A percentile compares a stretch with the other conserved stretches of the same genome.
Conservation (phyloP, 2,888 invertebrate genomes). For the Dicyrtomina minuta region DNA sequence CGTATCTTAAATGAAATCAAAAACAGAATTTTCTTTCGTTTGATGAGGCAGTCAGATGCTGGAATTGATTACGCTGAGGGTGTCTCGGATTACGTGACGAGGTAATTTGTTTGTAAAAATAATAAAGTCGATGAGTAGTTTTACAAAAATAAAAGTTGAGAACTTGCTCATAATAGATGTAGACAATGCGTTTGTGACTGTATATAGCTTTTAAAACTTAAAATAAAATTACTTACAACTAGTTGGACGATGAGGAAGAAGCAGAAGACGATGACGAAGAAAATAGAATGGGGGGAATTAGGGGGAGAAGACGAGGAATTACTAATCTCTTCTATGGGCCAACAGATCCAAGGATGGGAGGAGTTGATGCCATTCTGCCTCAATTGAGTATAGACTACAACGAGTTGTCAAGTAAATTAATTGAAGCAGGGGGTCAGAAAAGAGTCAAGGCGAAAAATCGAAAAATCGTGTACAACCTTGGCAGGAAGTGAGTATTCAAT, state of each 20-base stretch:
- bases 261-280: slow-evolving; percentile 48
- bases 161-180: too few species aligned
- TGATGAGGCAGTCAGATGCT: slow-evolving; percentile 71
- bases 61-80: slow-evolving; percentile 66
- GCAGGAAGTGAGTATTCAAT: slow-evolving; percentile 45
- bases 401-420: slow-evolving; percentile 62
- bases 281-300: slow-evolving; percentile 52
- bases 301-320: slow-evolving; percentile 20
- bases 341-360: slow-evolving; percentile 78
- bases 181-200: too few species aligned
- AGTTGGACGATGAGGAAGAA: slow-evolving; percentile 39
- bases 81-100: not conserved
- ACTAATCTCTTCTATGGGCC: slow-evolving; percentile 36
- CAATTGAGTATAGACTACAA: slow-evolving; percentile 67
- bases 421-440: slow-evolving; percentile 54
- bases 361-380: slow-evolving; percentile 71
- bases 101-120: slow-evolving; percentile 48
- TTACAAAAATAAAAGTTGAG: too few species aligned
- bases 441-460: slow-evolving; percentile 56
- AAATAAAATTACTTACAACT: slow-evolving; percentile 34
- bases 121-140: too few species aligned
- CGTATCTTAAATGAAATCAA: slow-evolving; percentile 61
- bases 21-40: slow-evolving; percentile 67
- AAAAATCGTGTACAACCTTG: slow-evolving; percentile 56
- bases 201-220: too few species aligned